These are phyloP conservation scores for Melanerpes formicivorus DNA, from an alignment of 2,113 vertebrate species.

Conservation along the genomic window DNA sequence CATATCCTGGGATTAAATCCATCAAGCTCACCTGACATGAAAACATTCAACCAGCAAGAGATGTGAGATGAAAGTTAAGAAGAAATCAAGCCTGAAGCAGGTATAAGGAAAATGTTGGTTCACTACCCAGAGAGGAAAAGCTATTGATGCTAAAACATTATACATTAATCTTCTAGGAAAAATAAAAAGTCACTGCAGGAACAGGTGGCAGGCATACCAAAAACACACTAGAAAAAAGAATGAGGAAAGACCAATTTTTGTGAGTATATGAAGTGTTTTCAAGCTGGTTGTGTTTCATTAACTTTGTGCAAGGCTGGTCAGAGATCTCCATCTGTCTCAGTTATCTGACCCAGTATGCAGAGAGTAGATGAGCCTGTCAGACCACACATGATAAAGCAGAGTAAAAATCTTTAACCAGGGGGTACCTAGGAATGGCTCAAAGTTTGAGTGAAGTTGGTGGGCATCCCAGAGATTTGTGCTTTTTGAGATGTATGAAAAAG, in stretches of 20 bases:
- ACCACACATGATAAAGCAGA: too few relatives aligned
- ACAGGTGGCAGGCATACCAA: not conserved
- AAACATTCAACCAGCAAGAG: not conserved
- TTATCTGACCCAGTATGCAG: not conserved
- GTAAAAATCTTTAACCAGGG: not conserved
- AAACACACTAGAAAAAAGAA: not conserved
- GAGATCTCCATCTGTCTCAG: not conserved
- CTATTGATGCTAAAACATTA: not conserved
- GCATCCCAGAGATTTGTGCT: not conserved
- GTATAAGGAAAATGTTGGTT: not conserved
- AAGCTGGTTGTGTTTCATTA: not conserved
- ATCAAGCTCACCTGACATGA: constrained; percentile 1
- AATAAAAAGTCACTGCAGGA: not conserved
- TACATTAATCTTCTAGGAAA: not conserved
- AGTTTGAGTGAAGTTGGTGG: not conserved
- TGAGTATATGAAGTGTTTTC: not conserved
- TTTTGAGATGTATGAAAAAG: not conserved
- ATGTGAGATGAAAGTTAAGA: accelerated
- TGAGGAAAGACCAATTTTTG: not conserved
- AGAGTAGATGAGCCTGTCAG: not conserved
- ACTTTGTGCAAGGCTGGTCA: not conserved
- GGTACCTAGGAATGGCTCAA: not conserved
- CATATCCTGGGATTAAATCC: not conserved
- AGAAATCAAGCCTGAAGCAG: not conserved
- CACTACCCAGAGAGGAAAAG: not conserved